Evolutionary conservation across 2,797 vertebrate genomes (phyloP).

Genomic region (Silurus aristotelis): DNA sequence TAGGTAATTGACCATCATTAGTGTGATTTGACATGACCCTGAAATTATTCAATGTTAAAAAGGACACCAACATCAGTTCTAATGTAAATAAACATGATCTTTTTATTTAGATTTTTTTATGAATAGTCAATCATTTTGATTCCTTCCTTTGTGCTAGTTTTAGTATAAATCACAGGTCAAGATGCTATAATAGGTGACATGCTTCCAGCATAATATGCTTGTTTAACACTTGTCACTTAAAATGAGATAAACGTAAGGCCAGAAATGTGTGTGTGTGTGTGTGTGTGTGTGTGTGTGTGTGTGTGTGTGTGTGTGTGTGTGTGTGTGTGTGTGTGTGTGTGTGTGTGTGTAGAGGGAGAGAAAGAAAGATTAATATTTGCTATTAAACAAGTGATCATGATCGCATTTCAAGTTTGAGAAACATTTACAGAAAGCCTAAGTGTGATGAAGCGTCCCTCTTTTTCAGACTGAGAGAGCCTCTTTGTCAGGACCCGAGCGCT

Average conservation of each 20-base stretch:
- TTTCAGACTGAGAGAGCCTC: slow-evolving; percentile 47
- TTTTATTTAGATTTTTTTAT: background rate
- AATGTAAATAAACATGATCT: background rate
- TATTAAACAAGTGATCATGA: background rate
- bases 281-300: no score
- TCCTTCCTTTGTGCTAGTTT: background rate
- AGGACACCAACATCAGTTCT: slow-evolving; percentile 1
- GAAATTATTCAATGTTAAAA: background rate
- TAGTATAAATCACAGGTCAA: background rate
- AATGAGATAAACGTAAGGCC: no score
- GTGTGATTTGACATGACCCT: background rate
- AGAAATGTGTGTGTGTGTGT: no score
- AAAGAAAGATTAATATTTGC: background rate
- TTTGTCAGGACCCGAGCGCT: slow-evolving; percentile 49
- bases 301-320: no score
- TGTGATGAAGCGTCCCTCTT: slow-evolving; percentile 47
- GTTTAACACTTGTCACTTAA: background rate
- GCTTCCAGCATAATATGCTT: background rate
- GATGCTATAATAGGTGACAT: background rate
- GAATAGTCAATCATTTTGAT: background rate
- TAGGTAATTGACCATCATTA: slow-evolving; percentile 1
- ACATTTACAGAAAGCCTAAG: slow-evolving; percentile 49
- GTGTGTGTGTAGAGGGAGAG: background rate
- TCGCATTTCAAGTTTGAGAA: slow-evolving; percentile 42
- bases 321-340: no score